Conservation (phyloP, 35 echinoderm and acorn worm species). For the Diadema setosum region DNA sequence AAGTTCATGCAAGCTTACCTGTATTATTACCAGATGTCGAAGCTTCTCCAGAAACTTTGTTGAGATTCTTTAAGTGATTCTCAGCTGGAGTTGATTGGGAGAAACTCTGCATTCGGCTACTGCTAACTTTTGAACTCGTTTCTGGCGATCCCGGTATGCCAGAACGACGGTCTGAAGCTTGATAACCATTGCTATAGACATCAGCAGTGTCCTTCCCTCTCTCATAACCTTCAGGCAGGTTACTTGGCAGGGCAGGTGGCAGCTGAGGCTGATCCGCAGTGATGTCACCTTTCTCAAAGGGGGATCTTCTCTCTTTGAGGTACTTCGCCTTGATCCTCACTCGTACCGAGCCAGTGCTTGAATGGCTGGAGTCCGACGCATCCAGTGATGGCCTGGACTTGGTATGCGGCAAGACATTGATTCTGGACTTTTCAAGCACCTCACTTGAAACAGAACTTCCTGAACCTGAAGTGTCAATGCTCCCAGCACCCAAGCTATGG, state of each 20-base stretch:
- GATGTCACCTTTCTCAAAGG: conserved; percentile 53
- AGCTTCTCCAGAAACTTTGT: no score
- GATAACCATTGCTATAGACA: no score
- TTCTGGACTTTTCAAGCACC: not conserved
- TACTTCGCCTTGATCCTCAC: conserved; percentile 90
- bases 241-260: conserved; percentile 70
- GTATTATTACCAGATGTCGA: no score
- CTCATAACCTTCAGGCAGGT: conserved; percentile 61
- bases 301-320: conserved; percentile 72
- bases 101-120: no score
- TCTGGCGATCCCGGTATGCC: no score
- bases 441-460: not conserved
- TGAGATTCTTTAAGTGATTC: no score
- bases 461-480: no score
- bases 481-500: no score
- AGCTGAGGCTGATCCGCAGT: not conserved
- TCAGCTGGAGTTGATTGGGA: no score
- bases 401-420: not conserved
- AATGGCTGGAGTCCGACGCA: conserved; percentile 26
- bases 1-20: no score
- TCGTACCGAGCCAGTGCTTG: conserved; percentile 57
- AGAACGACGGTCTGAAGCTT: no score
- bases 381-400: not conserved
- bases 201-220: conserved; percentile 21
- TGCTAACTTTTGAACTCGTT: no score